A percentile compares a stretch with the other conserved stretches of the same genome.
Conservation (phyloP, 1,140 invertebrate genomes). For the Gryllus bimaculatus region DNA sequence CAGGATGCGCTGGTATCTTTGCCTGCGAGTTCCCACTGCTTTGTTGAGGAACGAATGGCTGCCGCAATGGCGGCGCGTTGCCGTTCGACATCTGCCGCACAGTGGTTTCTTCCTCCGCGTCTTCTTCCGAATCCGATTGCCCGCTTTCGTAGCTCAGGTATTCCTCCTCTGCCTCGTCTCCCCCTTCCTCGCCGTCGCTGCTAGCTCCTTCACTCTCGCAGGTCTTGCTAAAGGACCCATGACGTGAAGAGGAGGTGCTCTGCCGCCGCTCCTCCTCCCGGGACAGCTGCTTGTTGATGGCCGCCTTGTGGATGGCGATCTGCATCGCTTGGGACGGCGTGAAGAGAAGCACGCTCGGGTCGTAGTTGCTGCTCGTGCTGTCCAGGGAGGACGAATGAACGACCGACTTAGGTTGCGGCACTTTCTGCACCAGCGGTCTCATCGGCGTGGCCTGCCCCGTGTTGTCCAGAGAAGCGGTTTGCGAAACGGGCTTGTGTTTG, state of each 20-base stretch:
- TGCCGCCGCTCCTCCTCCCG: conserved; percentile 27
- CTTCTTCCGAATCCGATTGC: conserved; percentile 10
- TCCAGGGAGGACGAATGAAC: conserved; percentile 19
- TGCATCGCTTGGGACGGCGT: conserved; percentile 35
- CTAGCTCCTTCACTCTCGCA: conserved; percentile 6
- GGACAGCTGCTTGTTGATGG: conserved; percentile 37
- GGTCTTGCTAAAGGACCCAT: not conserved
- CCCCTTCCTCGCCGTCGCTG: conserved; percentile 18
- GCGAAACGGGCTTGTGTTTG: not conserved
- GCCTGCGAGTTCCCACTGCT: not conserved
- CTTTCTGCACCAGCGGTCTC: not conserved
- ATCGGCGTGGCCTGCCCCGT: not conserved
- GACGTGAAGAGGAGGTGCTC: not conserved
- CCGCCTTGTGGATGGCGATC: conserved; percentile 37
- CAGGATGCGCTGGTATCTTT: not conserved
- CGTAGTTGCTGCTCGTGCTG: conserved; percentile 25
- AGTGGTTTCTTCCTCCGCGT: conserved; percentile 15
- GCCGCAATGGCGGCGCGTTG: not conserved
- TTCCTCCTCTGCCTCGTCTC: conserved; percentile 25
- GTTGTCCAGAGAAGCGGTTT: conserved; percentile 13
- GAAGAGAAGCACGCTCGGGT: conserved; percentile 33
- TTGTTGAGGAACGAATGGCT: too few species aligned
- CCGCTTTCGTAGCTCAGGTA: conserved; percentile 24
- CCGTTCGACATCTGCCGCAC: not conserved
- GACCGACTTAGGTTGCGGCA: conserved; percentile 5